Evolutionary conservation across 1,140 invertebrate species (phyloP).

Genomic region (Phymorhynchus buccinoides): DNA sequence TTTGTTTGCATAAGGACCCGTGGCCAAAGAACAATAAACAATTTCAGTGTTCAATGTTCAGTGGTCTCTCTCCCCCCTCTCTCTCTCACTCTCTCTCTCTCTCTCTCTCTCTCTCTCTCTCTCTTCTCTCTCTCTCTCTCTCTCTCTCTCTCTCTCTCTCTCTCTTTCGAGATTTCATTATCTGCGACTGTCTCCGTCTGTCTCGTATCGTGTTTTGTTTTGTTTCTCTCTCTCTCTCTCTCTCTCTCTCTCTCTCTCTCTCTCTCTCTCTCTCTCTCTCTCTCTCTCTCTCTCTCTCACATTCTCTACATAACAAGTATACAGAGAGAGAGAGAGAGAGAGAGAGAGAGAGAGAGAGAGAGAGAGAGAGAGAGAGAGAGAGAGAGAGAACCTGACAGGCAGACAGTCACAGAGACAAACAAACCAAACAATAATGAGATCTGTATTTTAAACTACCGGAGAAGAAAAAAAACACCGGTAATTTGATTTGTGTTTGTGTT

Average conservation of each 20-base stretch:
- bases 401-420: background rate
- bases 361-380: background rate
- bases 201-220: background rate
- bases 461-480: too few species aligned
- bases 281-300: background rate
- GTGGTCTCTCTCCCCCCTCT: background rate
- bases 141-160: background rate
- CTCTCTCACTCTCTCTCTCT: background rate
- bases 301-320: background rate
- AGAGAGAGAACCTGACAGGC: background rate
- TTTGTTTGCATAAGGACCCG: too few species aligned
- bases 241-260: background rate
- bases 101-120: slow-evolving; percentile 1
- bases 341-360: slow-evolving; percentile 1
- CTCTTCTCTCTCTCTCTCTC: background rate
- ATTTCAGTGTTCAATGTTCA: too few species aligned
- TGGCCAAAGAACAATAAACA: too few species aligned
- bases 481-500: too few species aligned
- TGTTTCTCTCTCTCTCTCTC: background rate
- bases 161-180: too few species aligned
- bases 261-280: background rate
- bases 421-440: too few species aligned
- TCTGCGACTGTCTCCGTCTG: background rate
- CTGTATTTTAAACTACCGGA: too few species aligned
- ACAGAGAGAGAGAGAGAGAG: slow-evolving; percentile 1